phyloP scores from a whole-genome alignment of 2,888 invertebrate species.

The Dromius quadrimaculatus region DNA sequence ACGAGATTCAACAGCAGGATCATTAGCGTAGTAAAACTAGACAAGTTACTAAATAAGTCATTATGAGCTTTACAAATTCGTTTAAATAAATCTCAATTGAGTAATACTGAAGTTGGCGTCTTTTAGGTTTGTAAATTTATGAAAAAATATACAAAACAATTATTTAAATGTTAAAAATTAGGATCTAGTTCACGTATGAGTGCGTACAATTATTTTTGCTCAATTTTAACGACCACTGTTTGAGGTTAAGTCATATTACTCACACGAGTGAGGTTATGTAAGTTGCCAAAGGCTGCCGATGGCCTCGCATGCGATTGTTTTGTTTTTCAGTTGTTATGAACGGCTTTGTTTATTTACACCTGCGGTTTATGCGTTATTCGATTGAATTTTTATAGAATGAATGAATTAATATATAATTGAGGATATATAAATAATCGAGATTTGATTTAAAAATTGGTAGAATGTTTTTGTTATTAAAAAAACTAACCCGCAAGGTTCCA shows the following conservation, averaged over 20 bases:
- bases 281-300: slow-evolving; percentile 10
- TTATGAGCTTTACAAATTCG: slow-evolving; percentile 15
- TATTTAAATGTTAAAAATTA: too few relatives aligned
- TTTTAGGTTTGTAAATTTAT: too few relatives aligned
- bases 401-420: slow-evolving; percentile 1
- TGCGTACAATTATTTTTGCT: too few relatives aligned
- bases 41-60: slow-evolving; percentile 22
- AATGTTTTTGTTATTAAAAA: too few relatives aligned
- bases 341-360: slow-evolving; percentile 28
- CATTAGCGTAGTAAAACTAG: slow-evolving; percentile 4
- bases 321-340: slow-evolving; percentile 17
- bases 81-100: slow-evolving; percentile 2
- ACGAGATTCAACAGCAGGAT: not conserved
- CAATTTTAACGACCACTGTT: slow-evolving; percentile 7
- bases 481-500: too few relatives aligned
- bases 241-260: slow-evolving; percentile 19
- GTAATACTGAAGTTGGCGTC: too few relatives aligned
- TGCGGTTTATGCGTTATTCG: not conserved
- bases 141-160: too few relatives aligned
- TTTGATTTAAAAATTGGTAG: too few relatives aligned
- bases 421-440: too few relatives aligned
- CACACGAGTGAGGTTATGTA: slow-evolving; percentile 25
- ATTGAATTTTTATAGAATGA: slow-evolving; percentile 18
- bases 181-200: too few relatives aligned
- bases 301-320: slow-evolving; percentile 26